Conservation (phyloP, 2,888 invertebrate species). For the Anthophora plumipes region DNA sequence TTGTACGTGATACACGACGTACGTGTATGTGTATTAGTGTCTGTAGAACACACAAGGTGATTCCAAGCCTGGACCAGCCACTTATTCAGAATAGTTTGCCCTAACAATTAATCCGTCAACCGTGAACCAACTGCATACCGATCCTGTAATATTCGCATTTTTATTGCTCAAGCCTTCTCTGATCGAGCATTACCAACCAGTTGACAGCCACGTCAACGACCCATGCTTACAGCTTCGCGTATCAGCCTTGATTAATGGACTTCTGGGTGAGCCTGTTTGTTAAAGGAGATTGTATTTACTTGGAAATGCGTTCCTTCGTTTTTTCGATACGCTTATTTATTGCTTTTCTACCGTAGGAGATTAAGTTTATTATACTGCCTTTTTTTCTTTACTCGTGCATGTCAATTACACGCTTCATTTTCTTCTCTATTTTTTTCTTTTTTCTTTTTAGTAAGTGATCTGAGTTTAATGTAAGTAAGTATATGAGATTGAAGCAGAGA, state of each 20-base stretch:
- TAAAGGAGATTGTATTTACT: background rate
- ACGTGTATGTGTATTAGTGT: too few species aligned
- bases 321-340: too few species aligned
- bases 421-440: too few species aligned
- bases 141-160: constrained; percentile 24
- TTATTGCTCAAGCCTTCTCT: constrained; percentile 4
- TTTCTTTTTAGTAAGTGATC: too few species aligned
- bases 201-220: constrained; percentile 7
- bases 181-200: constrained; percentile 13
- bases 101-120: constrained; percentile 23
- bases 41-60: constrained; percentile 4
- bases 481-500: too few species aligned
- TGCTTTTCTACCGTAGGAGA: background rate
- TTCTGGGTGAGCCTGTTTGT: too few species aligned
- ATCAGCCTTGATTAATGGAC: constrained; percentile 15
- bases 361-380: background rate
- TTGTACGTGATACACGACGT: background rate
- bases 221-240: background rate
- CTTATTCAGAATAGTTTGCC: constrained; percentile 12
- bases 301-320: background rate
- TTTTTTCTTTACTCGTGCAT: too few species aligned
- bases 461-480: too few species aligned
- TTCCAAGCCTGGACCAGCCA: background rate
- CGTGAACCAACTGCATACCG: constrained; percentile 12
- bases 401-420: background rate